These are phyloP conservation scores for Antechinus flavipes DNA, from an alignment of 2,113 vertebrate species.

Conservation along the genomic window DNA sequence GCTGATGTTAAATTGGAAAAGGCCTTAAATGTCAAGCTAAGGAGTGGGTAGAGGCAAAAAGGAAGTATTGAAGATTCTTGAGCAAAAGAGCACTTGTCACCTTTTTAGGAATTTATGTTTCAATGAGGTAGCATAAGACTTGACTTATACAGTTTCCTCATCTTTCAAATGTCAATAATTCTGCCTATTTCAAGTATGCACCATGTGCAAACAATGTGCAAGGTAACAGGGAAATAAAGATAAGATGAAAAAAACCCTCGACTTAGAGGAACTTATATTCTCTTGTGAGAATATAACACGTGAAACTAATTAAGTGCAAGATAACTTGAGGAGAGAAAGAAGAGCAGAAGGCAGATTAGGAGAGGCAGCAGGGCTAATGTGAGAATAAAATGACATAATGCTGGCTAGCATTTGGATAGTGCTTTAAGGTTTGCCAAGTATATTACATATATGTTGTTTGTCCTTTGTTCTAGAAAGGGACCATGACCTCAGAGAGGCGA, in stretches of 20 bases:
- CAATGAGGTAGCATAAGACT: background rate
- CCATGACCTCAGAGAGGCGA: too few relatives aligned
- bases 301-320: too few relatives aligned
- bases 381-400: background rate
- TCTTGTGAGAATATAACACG: too few relatives aligned
- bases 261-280: too few relatives aligned
- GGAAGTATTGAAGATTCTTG: background rate
- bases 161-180: background rate
- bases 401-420: background rate
- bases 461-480: too few relatives aligned
- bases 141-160: background rate
- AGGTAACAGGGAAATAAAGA: too few relatives aligned
- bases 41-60: background rate
- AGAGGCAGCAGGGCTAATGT: background rate
- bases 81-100: background rate
- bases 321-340: too few relatives aligned
- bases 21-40: background rate
- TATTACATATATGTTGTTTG: background rate
- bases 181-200: background rate
- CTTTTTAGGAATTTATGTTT: background rate
- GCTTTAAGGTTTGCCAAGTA: background rate
- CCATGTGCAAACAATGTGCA: too few relatives aligned
- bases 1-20: background rate
- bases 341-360: too few relatives aligned
- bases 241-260: too few relatives aligned